Base-by-base conservation (phyloP, 37 sponge, comb jelly and placozoan species). In the Theonella swinhoei region DNA sequence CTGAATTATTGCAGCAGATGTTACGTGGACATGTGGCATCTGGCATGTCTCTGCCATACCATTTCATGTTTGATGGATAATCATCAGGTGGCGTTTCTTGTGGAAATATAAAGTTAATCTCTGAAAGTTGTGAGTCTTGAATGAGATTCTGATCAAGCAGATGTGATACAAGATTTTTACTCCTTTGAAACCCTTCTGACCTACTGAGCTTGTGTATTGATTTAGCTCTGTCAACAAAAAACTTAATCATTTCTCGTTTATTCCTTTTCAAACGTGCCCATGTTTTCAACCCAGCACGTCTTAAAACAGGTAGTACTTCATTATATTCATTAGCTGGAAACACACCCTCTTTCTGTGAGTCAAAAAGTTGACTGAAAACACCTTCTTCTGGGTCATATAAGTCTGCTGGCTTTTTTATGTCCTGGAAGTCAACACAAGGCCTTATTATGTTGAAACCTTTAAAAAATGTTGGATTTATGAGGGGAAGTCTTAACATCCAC, bases 371-470 rank as follows among this genome's bases (percentile, higher is more conserved):
- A 32, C 39, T 19, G 5, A 91, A 86, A 24, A 75, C 39, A 4
- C 42, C 33, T 38, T 82, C 83, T 24, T 85, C 20, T 33, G 72
- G 76, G 42, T 81, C 74, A 42, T 85, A 91, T 37, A 91, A 43
- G 23, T 81, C 68, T 29, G 22, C 20, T 3, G 87, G 76, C 36
- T 42, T 40, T 25, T 75, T 47, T 0, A 36, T 26, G n/a, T n/a
- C n/a, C n/a, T n/a, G n/a, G 7, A 22, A 39, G 31, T n/a, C 77
- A 61, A 4, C 4, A 61, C 54, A 47, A 17, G 77, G 25, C 29
- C 22, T 62, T 59, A 76, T 76, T 7, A 76, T 33, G 4, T 23
- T 61, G 7, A 47, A 25, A 2, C 60, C 19, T 8, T 28, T 22
- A 1, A 65, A 40, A 29, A 17, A 68, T 2, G n/a, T 29, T 68